Conservation (phyloP, 2,113 vertebrate species). For the Orcinus orca region DNA sequence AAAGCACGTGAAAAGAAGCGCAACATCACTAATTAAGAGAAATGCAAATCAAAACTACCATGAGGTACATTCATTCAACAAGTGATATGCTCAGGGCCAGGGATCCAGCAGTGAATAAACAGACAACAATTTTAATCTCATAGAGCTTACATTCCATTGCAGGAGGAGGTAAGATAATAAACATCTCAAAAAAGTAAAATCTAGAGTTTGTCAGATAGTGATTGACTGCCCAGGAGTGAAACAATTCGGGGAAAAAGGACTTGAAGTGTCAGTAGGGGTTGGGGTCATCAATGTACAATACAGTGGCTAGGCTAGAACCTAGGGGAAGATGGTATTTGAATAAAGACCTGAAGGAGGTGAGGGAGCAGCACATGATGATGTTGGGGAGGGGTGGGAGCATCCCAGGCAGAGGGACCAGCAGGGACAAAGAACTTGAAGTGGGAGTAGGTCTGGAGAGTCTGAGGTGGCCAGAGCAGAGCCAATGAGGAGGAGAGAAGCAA, state of each 20-base stretch:
- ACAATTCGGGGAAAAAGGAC: not conserved
- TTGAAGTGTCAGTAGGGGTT: accelerated
- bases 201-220: not conserved
- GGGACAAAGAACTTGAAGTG: not conserved
- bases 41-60: too few species aligned
- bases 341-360: not conserved
- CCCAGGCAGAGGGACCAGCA: too few species aligned
- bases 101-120: not conserved
- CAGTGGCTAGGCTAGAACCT: not conserved
- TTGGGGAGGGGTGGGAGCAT: accelerated
- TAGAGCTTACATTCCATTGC: not conserved
- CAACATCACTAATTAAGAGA: too few species aligned
- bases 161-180: not conserved
- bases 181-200: not conserved
- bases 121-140: not conserved
- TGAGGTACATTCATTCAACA: not conserved
- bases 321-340: too few species aligned
- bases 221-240: not conserved
- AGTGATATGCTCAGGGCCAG: not conserved
- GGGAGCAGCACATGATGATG: not conserved
- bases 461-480: not conserved
- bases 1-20: too few species aligned
- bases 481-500: not conserved
- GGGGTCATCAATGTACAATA: too few species aligned
- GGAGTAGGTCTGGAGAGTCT: too few species aligned